Evolutionary conservation across 2,888 invertebrate genomes (phyloP), one percentile per base, ranked within the genome.

Genomic region (Sphecodes monilicornis): DNA sequence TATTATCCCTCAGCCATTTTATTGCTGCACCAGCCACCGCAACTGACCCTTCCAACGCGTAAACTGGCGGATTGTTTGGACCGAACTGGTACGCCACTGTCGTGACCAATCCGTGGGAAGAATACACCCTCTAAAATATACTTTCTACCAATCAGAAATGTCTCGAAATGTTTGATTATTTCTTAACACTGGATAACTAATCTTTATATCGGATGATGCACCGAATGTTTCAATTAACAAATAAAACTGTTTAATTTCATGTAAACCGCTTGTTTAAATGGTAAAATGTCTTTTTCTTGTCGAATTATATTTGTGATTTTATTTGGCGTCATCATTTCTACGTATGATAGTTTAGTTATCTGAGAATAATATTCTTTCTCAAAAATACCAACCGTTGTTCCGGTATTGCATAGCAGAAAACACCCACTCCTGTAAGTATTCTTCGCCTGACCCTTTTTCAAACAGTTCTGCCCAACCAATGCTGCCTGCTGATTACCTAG

Each of bases 401-500:
- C 99, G 0, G 99, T 99, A 94, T 99, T 99, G 95, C 98, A 99
- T 0, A 99, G 96, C 32, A 99, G 95, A 95, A 99, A 99, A 91
- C 99, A 99, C 0, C 99, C 99, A 75, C 98, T 98, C 8, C 99
- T 96, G 93, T 98, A 99, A 0, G 99, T 99, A 94, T 98, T 98
- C 95, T 99, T 99, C 0, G 98, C 98, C 93, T 98, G 97, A 0
- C 99, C 99, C 0, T 97, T 97, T 80, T 97, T 96, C 68, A 98
- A 96, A 92, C 99, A 99, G 94, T 97, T 97, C 94, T 99, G 99
- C 0, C 99, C 99, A 0, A 99, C 97, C 22, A 99, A 95, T 0
- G 99, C 98, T 0, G 99, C 97, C 94, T 99, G 99, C 94, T 99
- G 99, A 95, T 99, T 99, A 36, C 99, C 99, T 93, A 99, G 95